Conservation (phyloP, 2,888 invertebrate species). For the Tetrapedia diversipes region DNA sequence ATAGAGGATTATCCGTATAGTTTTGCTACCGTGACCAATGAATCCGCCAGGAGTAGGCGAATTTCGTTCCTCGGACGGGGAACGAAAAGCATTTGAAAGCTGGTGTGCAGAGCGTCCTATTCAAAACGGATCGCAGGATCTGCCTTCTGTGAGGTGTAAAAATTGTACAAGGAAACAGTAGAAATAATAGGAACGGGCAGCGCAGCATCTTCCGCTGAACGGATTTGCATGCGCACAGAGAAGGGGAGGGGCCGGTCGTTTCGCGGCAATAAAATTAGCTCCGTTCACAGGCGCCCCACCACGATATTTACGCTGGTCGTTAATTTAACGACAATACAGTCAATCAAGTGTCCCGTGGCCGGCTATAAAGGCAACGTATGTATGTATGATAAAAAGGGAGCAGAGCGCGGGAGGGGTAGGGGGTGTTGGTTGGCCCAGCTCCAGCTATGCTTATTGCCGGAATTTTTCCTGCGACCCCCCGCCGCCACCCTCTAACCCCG, state of each 20-base stretch:
- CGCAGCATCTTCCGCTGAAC: not conserved
- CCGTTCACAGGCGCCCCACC: constrained; percentile 9
- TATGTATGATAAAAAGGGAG: constrained; percentile 64
- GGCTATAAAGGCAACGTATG: constrained; percentile 58
- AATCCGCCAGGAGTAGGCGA: no score
- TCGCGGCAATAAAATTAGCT: constrained; percentile 53
- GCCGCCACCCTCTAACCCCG: not conserved
- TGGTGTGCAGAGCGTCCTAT: no score
- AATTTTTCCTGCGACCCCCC: constrained; percentile 63
- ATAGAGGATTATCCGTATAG: no score
- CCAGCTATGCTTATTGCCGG: constrained; percentile 68
- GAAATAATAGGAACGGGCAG: not conserved
- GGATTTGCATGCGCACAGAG: constrained; percentile 14
- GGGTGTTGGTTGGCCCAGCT: constrained; percentile 56
- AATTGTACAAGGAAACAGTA: not conserved
- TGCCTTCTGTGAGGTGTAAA: no score
- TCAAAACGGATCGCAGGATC: no score
- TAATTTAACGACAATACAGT: constrained; percentile 64
- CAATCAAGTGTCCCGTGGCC: constrained; percentile 52
- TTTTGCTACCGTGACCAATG: no score
- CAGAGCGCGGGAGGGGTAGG: constrained; percentile 14
- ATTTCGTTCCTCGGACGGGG: no score
- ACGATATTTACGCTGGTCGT: constrained; percentile 53
- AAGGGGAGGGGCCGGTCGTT: constrained; percentile 10
- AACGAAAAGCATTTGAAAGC: no score